Evolutionary conservation across 2,888 invertebrate species (phyloP).

Genomic region (Heptascelio sp.): DNA sequence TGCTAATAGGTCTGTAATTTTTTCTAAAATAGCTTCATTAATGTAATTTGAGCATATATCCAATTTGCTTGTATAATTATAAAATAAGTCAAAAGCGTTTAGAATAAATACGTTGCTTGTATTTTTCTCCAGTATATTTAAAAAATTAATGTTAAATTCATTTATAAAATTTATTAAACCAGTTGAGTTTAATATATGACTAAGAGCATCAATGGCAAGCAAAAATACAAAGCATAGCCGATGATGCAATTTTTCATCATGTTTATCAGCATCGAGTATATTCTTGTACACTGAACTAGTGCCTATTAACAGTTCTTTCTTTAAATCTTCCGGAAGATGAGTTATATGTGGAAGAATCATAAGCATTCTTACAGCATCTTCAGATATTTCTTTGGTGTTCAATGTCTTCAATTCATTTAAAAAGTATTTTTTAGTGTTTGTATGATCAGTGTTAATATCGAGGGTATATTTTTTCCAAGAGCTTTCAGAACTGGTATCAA

Average conservation of each 20-base stretch:
- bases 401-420: conserved; percentile 73
- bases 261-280: conserved; percentile 58
- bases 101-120: conserved; percentile 75
- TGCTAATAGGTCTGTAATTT: too few relatives aligned
- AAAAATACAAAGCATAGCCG: conserved; percentile 84
- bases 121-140: conserved; percentile 47
- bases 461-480: conserved; percentile 90
- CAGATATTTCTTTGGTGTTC: conserved; percentile 71
- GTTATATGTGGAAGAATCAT: conserved; percentile 80
- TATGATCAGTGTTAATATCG: conserved; percentile 80
- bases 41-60: too few relatives aligned
- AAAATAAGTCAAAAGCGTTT: too few relatives aligned
- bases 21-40: too few relatives aligned
- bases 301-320: conserved; percentile 71
- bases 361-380: conserved; percentile 76
- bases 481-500: conserved; percentile 87
- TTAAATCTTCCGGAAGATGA: conserved; percentile 71
- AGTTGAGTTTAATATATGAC: conserved; percentile 86
- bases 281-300: conserved; percentile 71
- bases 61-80: too few relatives aligned
- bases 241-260: conserved; percentile 49
- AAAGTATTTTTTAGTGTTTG: conserved; percentile 77
- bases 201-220: conserved; percentile 87
- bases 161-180: conserved; percentile 84
- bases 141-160: conserved; percentile 69